Conservation (phyloP, 2,888 invertebrate species). For the Hypercompe scribonia region DNA sequence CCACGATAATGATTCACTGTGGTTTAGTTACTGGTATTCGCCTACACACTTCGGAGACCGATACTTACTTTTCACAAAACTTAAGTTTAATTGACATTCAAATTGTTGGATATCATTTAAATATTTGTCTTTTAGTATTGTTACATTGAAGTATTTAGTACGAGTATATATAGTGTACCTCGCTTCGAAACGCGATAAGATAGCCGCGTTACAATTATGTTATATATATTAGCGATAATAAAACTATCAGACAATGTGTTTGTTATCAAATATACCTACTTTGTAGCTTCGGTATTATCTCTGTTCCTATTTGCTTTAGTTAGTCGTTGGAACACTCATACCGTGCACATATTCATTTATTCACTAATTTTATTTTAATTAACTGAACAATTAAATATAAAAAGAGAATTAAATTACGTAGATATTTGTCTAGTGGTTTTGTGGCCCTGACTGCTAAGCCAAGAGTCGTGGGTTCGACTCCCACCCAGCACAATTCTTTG, state of each 20-base stretch:
- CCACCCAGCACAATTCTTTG: no score
- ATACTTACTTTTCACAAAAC: neutral
- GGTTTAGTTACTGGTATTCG: constrained; percentile 34
- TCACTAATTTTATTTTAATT: neutral
- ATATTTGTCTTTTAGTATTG: neutral
- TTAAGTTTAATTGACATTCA: neutral
- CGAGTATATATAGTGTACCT: constrained; percentile 14
- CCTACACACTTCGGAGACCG: neutral
- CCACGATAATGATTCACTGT: constrained; percentile 56
- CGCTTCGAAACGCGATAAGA: constrained; percentile 39
- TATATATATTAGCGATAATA: constrained; percentile 50
- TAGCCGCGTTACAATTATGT: constrained; percentile 44
- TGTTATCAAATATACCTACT: constrained; percentile 40
- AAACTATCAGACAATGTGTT: constrained; percentile 48
- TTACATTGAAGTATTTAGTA: neutral
- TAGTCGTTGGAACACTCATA: neutral
- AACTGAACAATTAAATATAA: no score
- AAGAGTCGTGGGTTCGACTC: no score
- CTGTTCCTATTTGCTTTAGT: constrained; percentile 32
- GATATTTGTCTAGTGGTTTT: no score
- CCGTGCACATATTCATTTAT: neutral
- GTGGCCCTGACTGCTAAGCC: no score
- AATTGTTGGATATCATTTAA: neutral
- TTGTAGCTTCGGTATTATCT: constrained; percentile 49
- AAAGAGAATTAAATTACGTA: no score